Conservation (phyloP, 2,113 vertebrate species). For the Balaeniceps rex region DNA sequence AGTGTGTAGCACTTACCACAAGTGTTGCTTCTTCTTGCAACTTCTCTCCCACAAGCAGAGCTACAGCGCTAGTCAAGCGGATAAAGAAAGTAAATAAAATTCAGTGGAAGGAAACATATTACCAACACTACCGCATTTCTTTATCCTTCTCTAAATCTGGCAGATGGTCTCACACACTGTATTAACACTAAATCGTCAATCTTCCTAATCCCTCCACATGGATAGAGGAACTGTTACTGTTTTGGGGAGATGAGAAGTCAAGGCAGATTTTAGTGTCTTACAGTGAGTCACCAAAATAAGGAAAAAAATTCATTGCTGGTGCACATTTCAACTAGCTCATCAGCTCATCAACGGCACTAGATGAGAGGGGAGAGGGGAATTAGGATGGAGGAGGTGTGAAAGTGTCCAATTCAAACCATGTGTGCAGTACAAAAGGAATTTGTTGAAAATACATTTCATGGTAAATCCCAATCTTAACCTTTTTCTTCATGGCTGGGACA, state of each 20-base stretch:
- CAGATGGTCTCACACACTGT: not conserved
- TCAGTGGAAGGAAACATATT: not conserved
- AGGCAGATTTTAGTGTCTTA: not conserved
- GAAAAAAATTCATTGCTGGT: not conserved
- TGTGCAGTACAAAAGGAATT: not conserved
- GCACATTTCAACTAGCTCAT: not conserved
- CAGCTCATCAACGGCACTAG: not conserved
- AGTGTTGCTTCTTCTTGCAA: constrained; percentile 79
- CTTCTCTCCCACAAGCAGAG: constrained; percentile 92
- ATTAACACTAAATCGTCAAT: no score
- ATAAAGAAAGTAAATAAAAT: not conserved
- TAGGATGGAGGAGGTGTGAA: not conserved
- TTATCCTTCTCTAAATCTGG: not conserved
- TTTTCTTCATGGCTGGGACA: not conserved
- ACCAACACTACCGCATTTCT: not conserved
- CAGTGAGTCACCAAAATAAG: not conserved
- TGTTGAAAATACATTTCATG: not conserved
- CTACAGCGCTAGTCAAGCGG: constrained; percentile 75
- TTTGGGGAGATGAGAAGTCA: not conserved
- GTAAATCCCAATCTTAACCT: not conserved
- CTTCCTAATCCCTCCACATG: not conserved
- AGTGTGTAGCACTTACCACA: constrained; percentile 66
- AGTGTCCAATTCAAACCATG: not conserved
- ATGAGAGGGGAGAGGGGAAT: not conserved
- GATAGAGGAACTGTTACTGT: not conserved